A percentile compares a stretch with the other conserved stretches of the same genome.
Evolutionary conservation across 2,113 vertebrate species (phyloP).

Genomic region (Bubo bubo): DNA sequence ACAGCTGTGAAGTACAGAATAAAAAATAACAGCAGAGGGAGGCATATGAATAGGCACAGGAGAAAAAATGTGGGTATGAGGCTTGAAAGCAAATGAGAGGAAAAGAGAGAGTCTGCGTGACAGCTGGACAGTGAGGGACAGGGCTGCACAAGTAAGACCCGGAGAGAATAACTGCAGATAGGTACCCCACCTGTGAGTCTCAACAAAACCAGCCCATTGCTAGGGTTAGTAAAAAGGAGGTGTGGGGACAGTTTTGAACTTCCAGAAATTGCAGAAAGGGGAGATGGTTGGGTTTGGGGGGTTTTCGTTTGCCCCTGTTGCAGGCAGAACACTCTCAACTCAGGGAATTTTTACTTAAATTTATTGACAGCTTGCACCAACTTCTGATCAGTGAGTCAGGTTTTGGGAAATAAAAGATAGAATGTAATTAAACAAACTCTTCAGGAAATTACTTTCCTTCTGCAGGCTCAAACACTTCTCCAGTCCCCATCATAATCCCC

Average conservation of each 20-base stretch:
- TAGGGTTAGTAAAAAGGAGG: background rate
- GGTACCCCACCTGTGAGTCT: background rate
- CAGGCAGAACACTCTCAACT: background rate
- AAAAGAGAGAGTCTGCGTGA: background rate
- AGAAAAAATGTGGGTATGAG: background rate
- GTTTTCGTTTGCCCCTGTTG: background rate
- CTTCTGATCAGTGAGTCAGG: background rate
- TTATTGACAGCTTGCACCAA: background rate
- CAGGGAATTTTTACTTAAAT: background rate
- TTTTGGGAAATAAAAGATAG: background rate
- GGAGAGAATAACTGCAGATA: background rate
- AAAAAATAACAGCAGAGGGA: background rate
- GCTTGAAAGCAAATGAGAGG: background rate
- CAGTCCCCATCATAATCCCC: background rate
- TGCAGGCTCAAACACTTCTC: background rate
- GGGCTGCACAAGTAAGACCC: accelerated
- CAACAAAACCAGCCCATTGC: background rate
- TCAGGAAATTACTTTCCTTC: background rate
- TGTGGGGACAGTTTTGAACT: background rate
- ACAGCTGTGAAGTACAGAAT: background rate
- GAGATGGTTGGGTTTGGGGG: accelerated
- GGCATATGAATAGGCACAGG: background rate
- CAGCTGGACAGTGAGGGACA: background rate
- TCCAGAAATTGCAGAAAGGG: background rate
- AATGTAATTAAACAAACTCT: background rate